Base-by-base conservation (phyloP, 64 coral and sea anemone genomes). In the Montipora capricornis region DNA sequence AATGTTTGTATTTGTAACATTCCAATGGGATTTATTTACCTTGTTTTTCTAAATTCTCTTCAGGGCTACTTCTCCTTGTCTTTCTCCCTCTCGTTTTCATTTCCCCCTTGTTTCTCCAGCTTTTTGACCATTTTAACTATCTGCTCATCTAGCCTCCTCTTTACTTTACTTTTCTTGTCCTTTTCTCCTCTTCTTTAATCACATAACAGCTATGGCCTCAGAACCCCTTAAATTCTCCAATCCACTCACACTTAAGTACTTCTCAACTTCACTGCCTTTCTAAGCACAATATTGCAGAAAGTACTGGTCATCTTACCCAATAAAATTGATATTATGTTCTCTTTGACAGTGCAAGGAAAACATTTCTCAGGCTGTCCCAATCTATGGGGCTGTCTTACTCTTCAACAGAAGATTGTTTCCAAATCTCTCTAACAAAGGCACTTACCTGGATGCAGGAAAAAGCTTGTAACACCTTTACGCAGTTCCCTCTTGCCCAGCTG, bases 371-470 rank as follows among this genome's bases (percentile, higher is more conserved):
- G 37, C 37, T 37, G 37, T 37, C 37, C 37, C 37, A 37, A 37
- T 37, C 37, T 37, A 37, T 37, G 37, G 37, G 37, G 37, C 11
- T 67, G 4, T 9, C 62, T 14, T 67, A 67, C 16, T 17, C 62
- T 17, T 17, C 12, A 37, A 67, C 16, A 13, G 16, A 67, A 67
- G 15, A 17, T 67, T 9, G 62, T 13, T 15, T 14, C 11, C 8
- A 67, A 17, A 14, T 67, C 59, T 82, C 47, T 49, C 13, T 68
- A 59, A 19, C 4, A 17, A 1, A 15, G 11, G 7, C 15, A 91
- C 74, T 45, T 87, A 94, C 96, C 97, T 88, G 97, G 97, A 81
- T 99, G 97, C 5, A 99, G 73, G 70, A 99, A 99, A 29, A 99
- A 99, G 66, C 73, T 92, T 7, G 66, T 24, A 0, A 96, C 84